Evolutionary conservation across 2,797 vertebrate genomes (phyloP).

Genomic region (Rhincodon typus): DNA sequence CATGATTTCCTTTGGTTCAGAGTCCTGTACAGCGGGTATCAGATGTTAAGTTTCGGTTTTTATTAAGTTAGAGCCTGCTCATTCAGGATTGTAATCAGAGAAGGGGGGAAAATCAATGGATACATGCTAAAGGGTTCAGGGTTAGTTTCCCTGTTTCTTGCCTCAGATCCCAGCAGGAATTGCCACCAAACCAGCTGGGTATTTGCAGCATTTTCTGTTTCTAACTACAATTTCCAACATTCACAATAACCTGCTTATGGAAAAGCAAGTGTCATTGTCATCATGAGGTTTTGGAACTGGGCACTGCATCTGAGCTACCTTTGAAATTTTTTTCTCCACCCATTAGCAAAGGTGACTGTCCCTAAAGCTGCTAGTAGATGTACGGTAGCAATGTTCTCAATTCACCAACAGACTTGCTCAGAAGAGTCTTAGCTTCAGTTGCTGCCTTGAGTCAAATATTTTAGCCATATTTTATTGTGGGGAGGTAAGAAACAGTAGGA

Average conservation of each 20-base stretch:
- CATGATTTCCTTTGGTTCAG: too few species aligned
- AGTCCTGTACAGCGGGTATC: too few species aligned
- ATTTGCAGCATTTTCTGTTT: too few species aligned
- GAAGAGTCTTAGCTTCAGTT: background rate
- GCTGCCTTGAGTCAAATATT: background rate
- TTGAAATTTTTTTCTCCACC: background rate
- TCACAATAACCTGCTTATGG: too few species aligned
- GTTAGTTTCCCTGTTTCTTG: background rate
- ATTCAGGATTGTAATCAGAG: too few species aligned
- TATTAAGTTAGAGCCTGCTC: too few species aligned
- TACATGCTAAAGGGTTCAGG: background rate
- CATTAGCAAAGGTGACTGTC: background rate
- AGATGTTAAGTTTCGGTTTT: too few species aligned
- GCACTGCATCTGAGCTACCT: background rate
- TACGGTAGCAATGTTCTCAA: background rate
- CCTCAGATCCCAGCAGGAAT: background rate
- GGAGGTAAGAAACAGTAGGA: background rate
- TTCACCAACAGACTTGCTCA: background rate
- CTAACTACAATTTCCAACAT: too few species aligned
- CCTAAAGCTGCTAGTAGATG: background rate
- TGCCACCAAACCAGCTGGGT: too few species aligned
- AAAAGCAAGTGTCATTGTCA: background rate
- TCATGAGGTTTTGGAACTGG: background rate
- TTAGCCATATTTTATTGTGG: background rate
- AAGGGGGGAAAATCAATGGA: too few species aligned